A percentile compares a stretch with the other conserved stretches of the same genome.
Conservation (phyloP, 2,797 vertebrate species). For the Hippocampus kuda region DNA sequence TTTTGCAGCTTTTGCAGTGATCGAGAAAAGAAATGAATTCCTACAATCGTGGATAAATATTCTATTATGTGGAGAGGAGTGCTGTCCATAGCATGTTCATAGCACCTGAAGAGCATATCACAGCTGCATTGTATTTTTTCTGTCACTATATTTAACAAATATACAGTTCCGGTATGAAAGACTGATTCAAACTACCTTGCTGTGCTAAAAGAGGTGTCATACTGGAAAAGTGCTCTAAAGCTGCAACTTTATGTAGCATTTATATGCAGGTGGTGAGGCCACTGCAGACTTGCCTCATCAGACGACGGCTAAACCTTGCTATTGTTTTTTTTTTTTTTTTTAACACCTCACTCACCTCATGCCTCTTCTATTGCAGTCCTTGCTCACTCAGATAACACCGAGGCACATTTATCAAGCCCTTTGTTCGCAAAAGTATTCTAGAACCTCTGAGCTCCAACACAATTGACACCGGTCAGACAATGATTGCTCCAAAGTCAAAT, state of each 20-base stretch:
- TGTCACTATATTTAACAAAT: neutral
- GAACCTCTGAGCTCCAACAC: neutral
- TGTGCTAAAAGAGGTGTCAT: neutral
- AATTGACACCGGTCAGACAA: neutral
- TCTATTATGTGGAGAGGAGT: slow-evolving; percentile 2
- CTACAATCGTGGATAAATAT: neutral
- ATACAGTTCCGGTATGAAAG: neutral
- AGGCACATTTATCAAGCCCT: slow-evolving; percentile 6
- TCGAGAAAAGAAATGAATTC: neutral
- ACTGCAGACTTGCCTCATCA: slow-evolving; percentile 44
- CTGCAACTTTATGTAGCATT: slow-evolving; percentile 45
- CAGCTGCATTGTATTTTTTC: slow-evolving; percentile 14
- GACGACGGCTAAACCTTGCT: slow-evolving; percentile 22
- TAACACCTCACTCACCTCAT: slow-evolving; percentile 3
- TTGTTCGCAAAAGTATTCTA: neutral
- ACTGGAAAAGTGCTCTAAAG: slow-evolving; percentile 12
- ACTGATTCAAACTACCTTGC: neutral
- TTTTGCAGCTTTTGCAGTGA: too few relatives aligned
- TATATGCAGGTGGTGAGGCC: slow-evolving; percentile 50
- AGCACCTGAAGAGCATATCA: slow-evolving; percentile 35
- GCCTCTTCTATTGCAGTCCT: slow-evolving; percentile 1
- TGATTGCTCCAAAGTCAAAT: neutral
- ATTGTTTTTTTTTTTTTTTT: slow-evolving; percentile 7
- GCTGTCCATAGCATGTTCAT: slow-evolving; percentile 43
- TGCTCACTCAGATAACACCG: slow-evolving; percentile 4